These are phyloP conservation scores for Acipenser ruthenus DNA, from an alignment of 2,797 vertebrate genomes.

Conservation along the genomic window DNA sequence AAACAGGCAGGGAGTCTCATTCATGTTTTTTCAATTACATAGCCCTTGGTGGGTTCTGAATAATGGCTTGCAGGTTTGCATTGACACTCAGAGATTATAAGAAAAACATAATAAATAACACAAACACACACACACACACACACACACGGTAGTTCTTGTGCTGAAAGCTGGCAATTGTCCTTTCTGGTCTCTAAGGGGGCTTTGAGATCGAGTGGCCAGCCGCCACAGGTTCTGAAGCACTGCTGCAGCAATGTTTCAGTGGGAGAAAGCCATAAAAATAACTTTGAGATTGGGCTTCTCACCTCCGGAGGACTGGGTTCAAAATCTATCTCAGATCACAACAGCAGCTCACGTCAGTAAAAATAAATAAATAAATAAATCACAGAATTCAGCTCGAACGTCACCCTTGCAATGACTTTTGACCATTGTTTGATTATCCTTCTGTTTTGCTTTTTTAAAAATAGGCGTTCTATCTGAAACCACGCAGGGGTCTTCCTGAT, in stretches of 20 bases:
- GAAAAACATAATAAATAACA: constrained; percentile 29
- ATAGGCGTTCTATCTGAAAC: too few species aligned
- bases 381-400: too few species aligned
- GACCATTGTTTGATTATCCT: too few species aligned
- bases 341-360: neutral
- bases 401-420: too few species aligned
- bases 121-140: neutral
- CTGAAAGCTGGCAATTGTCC: constrained; percentile 40
- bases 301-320: constrained; percentile 26
- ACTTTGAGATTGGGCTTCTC: constrained; percentile 32
- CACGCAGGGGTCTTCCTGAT: neutral
- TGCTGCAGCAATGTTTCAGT: constrained; percentile 5
- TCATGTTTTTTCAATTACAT: constrained; percentile 53
- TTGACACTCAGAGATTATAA: constrained; percentile 36
- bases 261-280: constrained; percentile 24
- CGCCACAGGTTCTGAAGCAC: constrained; percentile 28
- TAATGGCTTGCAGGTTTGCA: constrained; percentile 53
- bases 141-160: too few species aligned
- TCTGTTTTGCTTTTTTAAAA: too few species aligned
- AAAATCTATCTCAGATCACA: constrained; percentile 19
- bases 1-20: neutral
- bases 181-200: constrained; percentile 35
- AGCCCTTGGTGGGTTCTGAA: constrained; percentile 44
- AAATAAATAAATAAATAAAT: too few species aligned
- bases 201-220: constrained; percentile 30